Base-by-base conservation (phyloP, 2,113 vertebrate species). In the Camelus bactrianus region DNA sequence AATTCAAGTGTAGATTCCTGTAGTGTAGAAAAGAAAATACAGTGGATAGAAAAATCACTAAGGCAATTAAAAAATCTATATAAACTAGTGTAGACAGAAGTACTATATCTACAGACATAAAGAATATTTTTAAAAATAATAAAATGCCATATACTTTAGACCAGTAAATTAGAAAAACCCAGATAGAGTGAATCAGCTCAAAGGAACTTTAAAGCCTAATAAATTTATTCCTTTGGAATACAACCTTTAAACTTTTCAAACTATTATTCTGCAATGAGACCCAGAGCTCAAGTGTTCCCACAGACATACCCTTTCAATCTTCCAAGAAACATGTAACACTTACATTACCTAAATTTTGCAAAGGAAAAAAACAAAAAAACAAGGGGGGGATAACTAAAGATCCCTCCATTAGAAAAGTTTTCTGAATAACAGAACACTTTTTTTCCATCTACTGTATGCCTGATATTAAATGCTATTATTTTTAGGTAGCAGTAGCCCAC, bases 201-300 rank as follows among this genome's bases (percentile, higher is more conserved):
- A 91, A 65, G n/a, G 54, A 65, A 20, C 12, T 15, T 67, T 10
- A 60, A 81, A 8, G 19, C 35, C 28, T 62, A 95, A 62, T 89
- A 93, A 92, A 76, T n/a, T 13, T 22, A 50, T 52, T 60, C 5
- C 26, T 85, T 70, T 62, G 52, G 38, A 83, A 67, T 60, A 95
- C 6, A 60, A 60, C 50, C 58, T 88, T 92, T 83, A 83, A 84
- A 54, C 42, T 77, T 93, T 70, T 76, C 69, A 77, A 35, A 83
- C 83, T 60, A 58, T 84, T 84, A 52, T 52, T n/a, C 46, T 89
- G 52, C 28, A 62, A 52, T 77, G 69, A 62, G 42, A 52, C 50
- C 46, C 32, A 76, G 90, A 83, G 26, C 52, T 56, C n/a, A 95
- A 80, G n/a, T 65, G 38, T 82, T 88, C 2, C 54, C 67, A 67